Conservation (phyloP, 2,113 vertebrate species). For the Galbula dea region DNA sequence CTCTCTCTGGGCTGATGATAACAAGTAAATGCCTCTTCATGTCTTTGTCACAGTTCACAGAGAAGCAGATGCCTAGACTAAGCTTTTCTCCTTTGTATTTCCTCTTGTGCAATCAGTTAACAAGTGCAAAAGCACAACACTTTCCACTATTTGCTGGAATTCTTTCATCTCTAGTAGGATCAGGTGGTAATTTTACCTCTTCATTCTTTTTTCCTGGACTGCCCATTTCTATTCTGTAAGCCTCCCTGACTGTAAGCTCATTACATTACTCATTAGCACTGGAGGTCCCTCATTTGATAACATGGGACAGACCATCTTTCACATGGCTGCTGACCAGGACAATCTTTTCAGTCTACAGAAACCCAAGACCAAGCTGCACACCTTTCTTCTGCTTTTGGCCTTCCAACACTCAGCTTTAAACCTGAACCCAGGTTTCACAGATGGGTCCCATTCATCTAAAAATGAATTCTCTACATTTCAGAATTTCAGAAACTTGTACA, state of each 20-base stretch:
- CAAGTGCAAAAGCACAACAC: constrained; percentile 49
- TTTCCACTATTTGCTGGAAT: background rate
- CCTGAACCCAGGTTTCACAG: background rate
- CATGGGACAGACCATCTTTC: background rate
- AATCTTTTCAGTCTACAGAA: background rate
- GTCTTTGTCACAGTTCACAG: constrained; percentile 72
- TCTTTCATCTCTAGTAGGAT: background rate
- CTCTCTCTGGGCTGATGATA: constrained; percentile 79
- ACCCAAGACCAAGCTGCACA: background rate
- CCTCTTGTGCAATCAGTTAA: constrained; percentile 76
- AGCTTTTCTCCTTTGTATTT: constrained; percentile 80
- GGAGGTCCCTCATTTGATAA: background rate
- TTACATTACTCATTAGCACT: background rate
- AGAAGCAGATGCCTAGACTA: constrained; percentile 76
- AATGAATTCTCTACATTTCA: background rate
- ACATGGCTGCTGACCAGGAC: background rate
- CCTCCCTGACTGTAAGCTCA: background rate
- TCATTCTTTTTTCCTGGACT: background rate
- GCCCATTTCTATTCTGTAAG: background rate
- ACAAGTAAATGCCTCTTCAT: constrained; percentile 71
- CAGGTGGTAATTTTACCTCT: background rate
- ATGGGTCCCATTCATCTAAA: background rate
- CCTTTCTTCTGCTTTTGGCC: background rate
- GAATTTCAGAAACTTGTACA: background rate
- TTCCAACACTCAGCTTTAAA: background rate